Evolutionary conservation across 2,113 vertebrate species (phyloP).

Genomic region (Varanus salvator): DNA sequence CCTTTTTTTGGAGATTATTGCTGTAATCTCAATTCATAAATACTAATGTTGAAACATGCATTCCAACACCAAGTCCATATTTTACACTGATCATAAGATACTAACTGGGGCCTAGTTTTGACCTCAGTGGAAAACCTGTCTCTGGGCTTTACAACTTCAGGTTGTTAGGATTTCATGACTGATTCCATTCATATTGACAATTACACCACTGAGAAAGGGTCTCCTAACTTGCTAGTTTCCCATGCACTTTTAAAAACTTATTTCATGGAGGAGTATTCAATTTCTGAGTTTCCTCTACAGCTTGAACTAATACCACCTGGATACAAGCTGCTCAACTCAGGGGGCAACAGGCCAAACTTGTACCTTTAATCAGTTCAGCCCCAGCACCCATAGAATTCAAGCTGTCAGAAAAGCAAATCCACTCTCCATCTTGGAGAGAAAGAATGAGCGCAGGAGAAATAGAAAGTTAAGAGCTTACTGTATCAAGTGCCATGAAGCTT

Average conservation of each 20-base stretch:
- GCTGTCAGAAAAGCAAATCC: neutral
- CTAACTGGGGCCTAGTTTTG: neutral
- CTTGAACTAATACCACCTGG: neutral
- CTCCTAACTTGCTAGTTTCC: neutral
- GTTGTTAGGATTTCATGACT: neutral
- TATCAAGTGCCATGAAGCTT: constrained; percentile 25
- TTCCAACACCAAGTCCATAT: neutral
- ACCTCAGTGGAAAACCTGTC: neutral
- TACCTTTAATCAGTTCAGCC: neutral
- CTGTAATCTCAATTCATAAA: neutral
- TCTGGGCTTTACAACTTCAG: neutral
- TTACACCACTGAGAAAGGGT: neutral
- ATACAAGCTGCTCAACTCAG: neutral
- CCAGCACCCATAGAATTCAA: neutral
- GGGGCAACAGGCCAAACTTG: neutral
- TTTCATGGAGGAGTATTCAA: neutral
- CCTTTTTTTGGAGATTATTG: neutral
- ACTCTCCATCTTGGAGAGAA: too few species aligned
- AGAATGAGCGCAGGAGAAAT: neutral
- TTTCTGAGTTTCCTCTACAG: neutral
- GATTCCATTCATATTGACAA: neutral
- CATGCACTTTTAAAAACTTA: neutral
- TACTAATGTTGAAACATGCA: neutral
- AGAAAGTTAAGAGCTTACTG: constrained; percentile 10
- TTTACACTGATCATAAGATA: neutral